Evolutionary conservation across 2,888 invertebrate species (phyloP), one percentile per base, ranked within the genome.

Genomic region (Diplolepis rosae): DNA sequence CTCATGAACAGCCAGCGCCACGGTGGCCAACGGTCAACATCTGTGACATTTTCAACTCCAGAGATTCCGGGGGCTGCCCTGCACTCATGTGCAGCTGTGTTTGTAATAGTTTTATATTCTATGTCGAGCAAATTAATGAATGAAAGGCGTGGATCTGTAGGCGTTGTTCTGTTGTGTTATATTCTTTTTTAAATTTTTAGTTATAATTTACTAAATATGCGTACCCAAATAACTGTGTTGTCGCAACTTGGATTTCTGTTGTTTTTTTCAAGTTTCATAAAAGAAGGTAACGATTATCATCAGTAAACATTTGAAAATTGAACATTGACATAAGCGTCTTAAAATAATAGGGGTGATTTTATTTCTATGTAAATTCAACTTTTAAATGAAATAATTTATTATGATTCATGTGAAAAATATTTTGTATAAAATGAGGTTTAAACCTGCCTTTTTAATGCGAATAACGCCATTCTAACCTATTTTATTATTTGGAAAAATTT

Each of bases 211-310:
- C 7, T 13, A 1, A 54, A 32, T 30, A 56, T 56, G 56, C 4
- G 6, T 56, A 18, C 15, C 65, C 24, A 42, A 61, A 39, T 11
- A 51, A 52, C 24, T 27, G n/a, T 22, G 6, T 32, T 28, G 4
- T 11, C 15, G 1, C 39, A 42, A 27, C 15, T 45, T 0, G 35
- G 35, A 45, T 69, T 67, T 24, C 56, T 42, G n/a, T 11, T 35
- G 4, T 22, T 65, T 30, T 11, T 56, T 13, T 13, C 24, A 4
- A 22, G 56, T 24, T 35, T 4, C 22, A 22, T 56, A 22, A 13
- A 56, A 35, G 32, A 35, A 56, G 56, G 56, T 56, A 56, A 54
- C 28, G n/a, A 54, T 30, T 30, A 7, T n/a, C n/a, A 7, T 28
- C 15, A 30, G 7, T 7, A 35, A 35, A 7, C 9, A 30, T 30